Evolutionary conservation across 2,888 invertebrate genomes (phyloP).

Genomic region (Stenolophus ochropezus): DNA sequence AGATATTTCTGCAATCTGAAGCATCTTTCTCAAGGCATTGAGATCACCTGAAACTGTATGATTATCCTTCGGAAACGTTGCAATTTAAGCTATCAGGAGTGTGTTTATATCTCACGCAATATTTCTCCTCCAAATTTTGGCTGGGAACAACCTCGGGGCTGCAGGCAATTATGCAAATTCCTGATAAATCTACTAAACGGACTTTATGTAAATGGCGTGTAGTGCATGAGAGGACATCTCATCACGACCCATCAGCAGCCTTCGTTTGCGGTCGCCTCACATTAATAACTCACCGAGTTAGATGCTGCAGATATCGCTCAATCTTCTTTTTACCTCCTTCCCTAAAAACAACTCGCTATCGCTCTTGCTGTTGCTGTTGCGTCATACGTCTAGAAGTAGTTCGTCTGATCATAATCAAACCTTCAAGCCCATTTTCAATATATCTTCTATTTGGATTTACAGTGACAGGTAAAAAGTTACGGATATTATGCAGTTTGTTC

Average conservation of each 20-base stretch:
- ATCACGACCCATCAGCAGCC: conserved; percentile 20
- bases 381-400: no score
- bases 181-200: conserved; percentile 58
- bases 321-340: background rate
- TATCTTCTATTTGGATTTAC: no score
- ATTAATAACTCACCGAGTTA: conserved; percentile 58
- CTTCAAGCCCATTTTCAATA: no score
- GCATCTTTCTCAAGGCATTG: background rate
- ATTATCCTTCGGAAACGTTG: conserved; percentile 5
- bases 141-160: conserved; percentile 14
- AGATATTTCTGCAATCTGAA: background rate
- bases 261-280: conserved; percentile 2
- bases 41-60: background rate
- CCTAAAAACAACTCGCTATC: background rate
- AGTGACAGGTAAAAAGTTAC: no score
- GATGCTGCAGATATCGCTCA: conserved; percentile 4
- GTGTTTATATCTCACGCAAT: conserved; percentile 19
- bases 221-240: conserved; percentile 49
- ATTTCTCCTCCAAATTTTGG: background rate
- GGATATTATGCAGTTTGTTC: no score
- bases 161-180: conserved; percentile 55
- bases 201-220: conserved; percentile 56
- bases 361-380: no score
- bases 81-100: conserved; percentile 12
- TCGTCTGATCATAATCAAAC: no score